Base-by-base conservation (phyloP, 2,113 vertebrate species). In the Tichodroma muraria region DNA sequence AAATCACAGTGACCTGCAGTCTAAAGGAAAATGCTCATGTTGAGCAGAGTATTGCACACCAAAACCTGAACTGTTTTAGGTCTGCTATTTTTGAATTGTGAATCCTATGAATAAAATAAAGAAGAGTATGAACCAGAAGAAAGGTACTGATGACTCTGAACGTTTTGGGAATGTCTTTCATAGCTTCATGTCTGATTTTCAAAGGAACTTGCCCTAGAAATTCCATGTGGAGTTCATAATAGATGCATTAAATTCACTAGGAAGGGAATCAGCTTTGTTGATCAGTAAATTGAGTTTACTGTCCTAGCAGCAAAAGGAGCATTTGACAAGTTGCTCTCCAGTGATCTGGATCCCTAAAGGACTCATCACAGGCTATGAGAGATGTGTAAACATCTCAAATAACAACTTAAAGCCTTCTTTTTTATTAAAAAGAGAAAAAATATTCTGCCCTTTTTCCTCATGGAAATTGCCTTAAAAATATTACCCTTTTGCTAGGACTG, bases 391-490 rank as follows among this genome's bases (percentile, higher is more conserved):
- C 40, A 65, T 12, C 47, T 83, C 75, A 82, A 80, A 90, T 35
- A 88, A 87, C 28, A 76, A 76, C n/a, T 45, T 76, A n/a, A 93
- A 91, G 6, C 23, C 7, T 80, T 53, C 13, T 80, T 82, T 87
- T 69, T 73, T 66, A 80, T 71, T 81, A 84, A 84, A 66, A 92
- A 64, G 5, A 70, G 23, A 37, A 38, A 65, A 68, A 49, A 18
- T 3, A 42, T 3, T 33, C 20, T 44, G 23, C 17, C 33, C 7
- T 45, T 73, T 92, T 66, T 83, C 38, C 75, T 91, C 83, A 64
- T 49, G 50, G 81, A 92, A 93, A 82, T 89, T 61, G 14, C 17
- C 35, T 82, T 91, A 16, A 94, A 96, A 94, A 85, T 89, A 90
- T 82, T 82, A 59, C 22, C n/a, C 42, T 59, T 23, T 89, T 91